Evolutionary conservation across 2,797 vertebrate genomes (phyloP).

Genomic region (Coregonus sp.): DNA sequence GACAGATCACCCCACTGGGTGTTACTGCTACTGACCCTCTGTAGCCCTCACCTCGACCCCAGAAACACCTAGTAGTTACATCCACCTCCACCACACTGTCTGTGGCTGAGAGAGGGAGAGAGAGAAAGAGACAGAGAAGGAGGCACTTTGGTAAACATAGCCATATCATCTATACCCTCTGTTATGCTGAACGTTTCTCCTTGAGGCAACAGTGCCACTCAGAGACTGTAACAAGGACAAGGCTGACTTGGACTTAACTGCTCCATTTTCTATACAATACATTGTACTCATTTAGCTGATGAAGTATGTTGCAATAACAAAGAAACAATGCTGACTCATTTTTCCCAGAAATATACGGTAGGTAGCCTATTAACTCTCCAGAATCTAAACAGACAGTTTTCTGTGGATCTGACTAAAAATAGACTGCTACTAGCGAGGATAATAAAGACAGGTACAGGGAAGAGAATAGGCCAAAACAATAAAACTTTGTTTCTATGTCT

Average conservation of each 20-base stretch:
- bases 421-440: slow-evolving; percentile 44
- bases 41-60: slow-evolving; percentile 86
- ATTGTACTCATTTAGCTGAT: too few species aligned
- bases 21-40: slow-evolving; percentile 81
- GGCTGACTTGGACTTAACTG: too few species aligned
- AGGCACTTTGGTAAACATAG: background rate
- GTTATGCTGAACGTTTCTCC: too few species aligned
- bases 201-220: background rate
- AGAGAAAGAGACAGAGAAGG: slow-evolving; percentile 18
- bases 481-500: slow-evolving; percentile 48
- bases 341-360: too few species aligned
- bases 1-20: slow-evolving; percentile 87
- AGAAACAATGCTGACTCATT: too few species aligned
- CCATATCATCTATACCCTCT: background rate
- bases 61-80: slow-evolving; percentile 80
- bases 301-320: too few species aligned
- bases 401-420: slow-evolving; percentile 41
- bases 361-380: background rate
- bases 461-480: slow-evolving; percentile 45
- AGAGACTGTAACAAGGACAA: too few species aligned
- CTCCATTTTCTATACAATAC: too few species aligned
- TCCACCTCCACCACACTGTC: slow-evolving; percentile 66
- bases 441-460: slow-evolving; percentile 50
- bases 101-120: slow-evolving; percentile 60
- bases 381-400: background rate